Evolutionary conservation across 2,888 invertebrate genomes (phyloP).

Genomic region (Galerucella calmariensis): DNA sequence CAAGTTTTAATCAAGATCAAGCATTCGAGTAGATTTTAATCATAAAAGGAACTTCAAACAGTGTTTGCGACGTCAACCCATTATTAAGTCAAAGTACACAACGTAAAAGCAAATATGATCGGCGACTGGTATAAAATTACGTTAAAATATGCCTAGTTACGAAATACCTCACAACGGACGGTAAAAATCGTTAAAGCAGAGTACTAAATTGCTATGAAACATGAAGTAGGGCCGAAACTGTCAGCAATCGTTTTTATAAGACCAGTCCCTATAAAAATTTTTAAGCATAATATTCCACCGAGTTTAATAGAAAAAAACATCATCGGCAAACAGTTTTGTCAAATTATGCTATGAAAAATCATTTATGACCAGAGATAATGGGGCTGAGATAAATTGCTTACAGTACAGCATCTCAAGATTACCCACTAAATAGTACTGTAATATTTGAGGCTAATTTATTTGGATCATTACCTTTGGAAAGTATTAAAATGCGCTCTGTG

Average conservation of each 20-base stretch:
- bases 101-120: conserved; percentile 15
- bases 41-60: not conserved
- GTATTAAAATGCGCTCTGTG: not conserved
- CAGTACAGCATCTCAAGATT: not conserved
- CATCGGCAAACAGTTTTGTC: not conserved
- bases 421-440: not conserved
- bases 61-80: not conserved
- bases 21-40: conserved; percentile 9
- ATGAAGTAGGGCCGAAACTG: conserved; percentile 6
- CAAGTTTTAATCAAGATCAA: not conserved
- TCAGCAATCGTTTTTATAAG: not conserved
- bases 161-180: conserved; percentile 6
- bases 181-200: not conserved
- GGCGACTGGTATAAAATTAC: conserved; percentile 9
- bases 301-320: not conserved
- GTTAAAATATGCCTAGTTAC: conserved; percentile 12
- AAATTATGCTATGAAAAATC: not conserved
- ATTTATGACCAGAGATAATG: not conserved
- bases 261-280: not conserved
- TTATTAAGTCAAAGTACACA: conserved; percentile 17
- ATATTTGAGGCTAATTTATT: not conserved
- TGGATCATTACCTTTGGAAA: not conserved
- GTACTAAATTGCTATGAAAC: conserved; percentile 14
- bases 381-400: not conserved
- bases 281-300: not conserved